Percentiles rank a stretch among this genome's conserved stretches.
These are phyloP conservation scores for Trididemnum nubilum DNA, from an alignment of 23 tunicate genomes.

Conservation along the genomic window DNA sequence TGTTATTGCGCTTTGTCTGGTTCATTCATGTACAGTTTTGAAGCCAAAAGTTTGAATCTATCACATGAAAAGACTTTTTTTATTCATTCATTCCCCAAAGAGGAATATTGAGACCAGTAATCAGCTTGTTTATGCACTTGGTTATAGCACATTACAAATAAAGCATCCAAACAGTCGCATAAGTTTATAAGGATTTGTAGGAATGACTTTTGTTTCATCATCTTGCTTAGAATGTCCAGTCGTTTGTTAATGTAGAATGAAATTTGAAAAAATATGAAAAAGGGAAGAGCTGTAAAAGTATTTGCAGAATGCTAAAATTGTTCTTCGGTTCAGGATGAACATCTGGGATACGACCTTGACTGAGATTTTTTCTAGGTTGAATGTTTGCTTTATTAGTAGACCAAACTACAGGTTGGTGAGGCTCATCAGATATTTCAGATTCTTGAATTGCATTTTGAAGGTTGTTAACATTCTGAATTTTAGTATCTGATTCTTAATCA, in stretches of 20 bases:
- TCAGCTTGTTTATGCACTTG: neutral
- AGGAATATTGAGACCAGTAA: neutral
- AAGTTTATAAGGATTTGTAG: neutral
- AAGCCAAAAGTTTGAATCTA: neutral
- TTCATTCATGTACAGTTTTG: neutral
- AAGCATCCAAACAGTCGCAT: conserved; percentile 3
- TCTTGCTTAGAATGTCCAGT: neutral
- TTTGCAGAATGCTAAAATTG: too few relatives aligned
- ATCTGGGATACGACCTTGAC: too few relatives aligned
- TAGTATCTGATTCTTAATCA: too few relatives aligned
- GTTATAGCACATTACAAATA: neutral
- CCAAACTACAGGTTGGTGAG: too few relatives aligned
- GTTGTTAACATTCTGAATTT: too few relatives aligned
- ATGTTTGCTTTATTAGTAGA: too few relatives aligned
- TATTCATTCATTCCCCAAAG: neutral
- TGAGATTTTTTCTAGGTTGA: too few relatives aligned
- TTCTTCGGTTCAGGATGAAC: too few relatives aligned
- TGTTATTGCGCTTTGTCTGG: neutral
- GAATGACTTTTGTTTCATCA: neutral
- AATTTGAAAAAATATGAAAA: too few relatives aligned
- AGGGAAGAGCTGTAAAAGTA: too few relatives aligned
- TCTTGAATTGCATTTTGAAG: too few relatives aligned
- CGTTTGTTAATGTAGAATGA: neutral
- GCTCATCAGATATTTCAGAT: too few relatives aligned
- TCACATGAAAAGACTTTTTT: conserved; percentile 7